A percentile compares a stretch with the other conserved stretches of the same genome.
Evolutionary conservation across 2,113 vertebrate species (phyloP).

Genomic region (Accipiter cooperii): DNA sequence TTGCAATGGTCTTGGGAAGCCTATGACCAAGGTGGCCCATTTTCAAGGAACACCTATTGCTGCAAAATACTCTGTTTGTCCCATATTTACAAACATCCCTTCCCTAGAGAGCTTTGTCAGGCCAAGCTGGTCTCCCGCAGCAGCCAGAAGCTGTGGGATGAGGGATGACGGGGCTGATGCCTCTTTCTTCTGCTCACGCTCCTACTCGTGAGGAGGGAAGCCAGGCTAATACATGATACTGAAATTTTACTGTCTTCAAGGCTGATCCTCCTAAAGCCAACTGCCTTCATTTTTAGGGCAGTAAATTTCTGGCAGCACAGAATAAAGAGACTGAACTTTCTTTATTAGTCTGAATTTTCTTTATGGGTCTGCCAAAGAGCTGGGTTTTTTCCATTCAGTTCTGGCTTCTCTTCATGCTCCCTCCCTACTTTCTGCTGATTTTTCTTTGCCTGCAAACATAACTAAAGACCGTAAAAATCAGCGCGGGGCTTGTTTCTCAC

Average conservation of each 20-base stretch:
- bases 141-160: neutral
- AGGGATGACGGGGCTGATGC: neutral
- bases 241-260: constrained; percentile 41
- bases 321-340: constrained; percentile 30
- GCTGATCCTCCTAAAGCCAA: constrained; percentile 16
- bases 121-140: neutral
- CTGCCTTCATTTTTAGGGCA: constrained; percentile 30
- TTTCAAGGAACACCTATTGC: neutral
- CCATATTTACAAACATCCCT: neutral
- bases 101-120: neutral
- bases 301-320: constrained; percentile 31
- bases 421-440: neutral
- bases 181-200: neutral
- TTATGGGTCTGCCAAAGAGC: constrained; percentile 18
- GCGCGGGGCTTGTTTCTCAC: neutral
- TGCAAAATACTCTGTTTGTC: neutral
- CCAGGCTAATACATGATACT: neutral
- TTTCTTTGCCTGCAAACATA: neutral
- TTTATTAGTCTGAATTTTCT: constrained; percentile 44
- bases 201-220: neutral
- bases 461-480: neutral
- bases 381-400: neutral
- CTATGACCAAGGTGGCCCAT: neutral
- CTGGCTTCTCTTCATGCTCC: neutral
- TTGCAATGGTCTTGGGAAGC: neutral